Conservation (phyloP, 1,140 invertebrate species). For the Tetramorium simillimum region DNA sequence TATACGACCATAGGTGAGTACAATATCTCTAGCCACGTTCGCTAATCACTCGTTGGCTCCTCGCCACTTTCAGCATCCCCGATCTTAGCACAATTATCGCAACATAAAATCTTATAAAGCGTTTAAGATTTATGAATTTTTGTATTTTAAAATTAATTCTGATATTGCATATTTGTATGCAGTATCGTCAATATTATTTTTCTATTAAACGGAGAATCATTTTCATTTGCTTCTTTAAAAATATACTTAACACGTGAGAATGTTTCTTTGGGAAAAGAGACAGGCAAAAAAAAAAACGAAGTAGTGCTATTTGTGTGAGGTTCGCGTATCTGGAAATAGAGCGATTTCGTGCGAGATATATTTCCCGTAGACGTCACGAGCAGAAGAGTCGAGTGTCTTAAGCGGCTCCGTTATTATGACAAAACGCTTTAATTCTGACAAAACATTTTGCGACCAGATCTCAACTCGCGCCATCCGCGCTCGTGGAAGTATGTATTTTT, state of each 20-base stretch:
- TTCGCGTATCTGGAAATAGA: neutral
- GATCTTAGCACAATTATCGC: neutral
- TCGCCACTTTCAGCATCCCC: neutral
- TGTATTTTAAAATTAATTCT: constrained; percentile 8
- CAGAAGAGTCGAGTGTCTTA: neutral
- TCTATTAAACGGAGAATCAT: neutral
- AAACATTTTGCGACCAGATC: neutral
- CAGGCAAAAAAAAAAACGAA: neutral
- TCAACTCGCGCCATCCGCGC: neutral
- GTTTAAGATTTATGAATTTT: neutral
- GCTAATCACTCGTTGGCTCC: neutral
- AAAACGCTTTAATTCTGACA: constrained; percentile 6
- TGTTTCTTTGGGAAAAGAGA: neutral
- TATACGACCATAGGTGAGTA: constrained; percentile 96
- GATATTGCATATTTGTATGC: neutral
- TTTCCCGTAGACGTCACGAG: neutral
- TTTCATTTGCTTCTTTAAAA: neutral
- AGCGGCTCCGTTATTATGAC: constrained; percentile 16
- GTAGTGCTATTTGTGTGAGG: neutral
- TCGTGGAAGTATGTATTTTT: constrained; percentile 10
- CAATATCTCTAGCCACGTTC: neutral
- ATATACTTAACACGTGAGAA: neutral
- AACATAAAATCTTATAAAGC: neutral
- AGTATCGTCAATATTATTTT: neutral
- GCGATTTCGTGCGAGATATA: neutral